Conservation (phyloP, 2,888 invertebrate species). For the Bruchidius siliquastri region DNA sequence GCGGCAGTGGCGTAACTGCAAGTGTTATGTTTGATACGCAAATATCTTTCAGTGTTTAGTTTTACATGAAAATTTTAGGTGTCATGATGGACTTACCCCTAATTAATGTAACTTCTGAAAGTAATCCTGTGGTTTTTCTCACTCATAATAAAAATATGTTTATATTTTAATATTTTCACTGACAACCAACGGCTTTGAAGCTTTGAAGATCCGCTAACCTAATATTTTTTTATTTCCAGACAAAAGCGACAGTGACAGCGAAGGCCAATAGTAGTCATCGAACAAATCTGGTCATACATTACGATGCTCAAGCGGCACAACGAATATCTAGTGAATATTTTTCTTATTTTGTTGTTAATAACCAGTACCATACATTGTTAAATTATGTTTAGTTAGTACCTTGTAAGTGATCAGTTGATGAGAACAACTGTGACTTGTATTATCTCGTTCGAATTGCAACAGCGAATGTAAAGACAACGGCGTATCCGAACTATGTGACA, state of each 20-base stretch:
- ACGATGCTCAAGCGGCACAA: conserved; percentile 19
- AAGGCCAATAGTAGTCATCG: conserved; percentile 75
- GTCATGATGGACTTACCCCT: too few relatives aligned
- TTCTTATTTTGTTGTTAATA: conserved; percentile 18
- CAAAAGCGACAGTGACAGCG: conserved; percentile 92
- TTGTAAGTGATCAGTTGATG: conserved; percentile 11
- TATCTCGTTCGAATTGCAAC: neutral
- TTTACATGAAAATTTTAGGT: too few relatives aligned
- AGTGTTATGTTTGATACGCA: too few relatives aligned
- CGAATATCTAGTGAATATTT: conserved; percentile 31
- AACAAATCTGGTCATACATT: conserved; percentile 20
- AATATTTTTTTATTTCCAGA: conserved; percentile 55
- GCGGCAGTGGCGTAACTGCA: too few relatives aligned
- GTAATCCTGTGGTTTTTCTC: too few relatives aligned
- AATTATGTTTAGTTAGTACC: conserved; percentile 6
- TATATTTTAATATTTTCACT: too few relatives aligned
- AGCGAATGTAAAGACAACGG: neutral
- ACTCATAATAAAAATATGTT: too few relatives aligned
- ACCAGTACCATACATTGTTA: conserved; percentile 18
- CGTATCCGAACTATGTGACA: neutral
- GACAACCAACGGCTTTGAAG: neutral
- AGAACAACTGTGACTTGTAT: conserved; percentile 15
- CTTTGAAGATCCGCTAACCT: neutral
- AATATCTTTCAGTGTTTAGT: too few relatives aligned
- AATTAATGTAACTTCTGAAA: too few relatives aligned